A percentile compares a stretch with the other conserved stretches of the same genome.
phyloP scores from a whole-genome alignment of 2,888 invertebrate species.

The Pyrochroa serraticornis region DNA sequence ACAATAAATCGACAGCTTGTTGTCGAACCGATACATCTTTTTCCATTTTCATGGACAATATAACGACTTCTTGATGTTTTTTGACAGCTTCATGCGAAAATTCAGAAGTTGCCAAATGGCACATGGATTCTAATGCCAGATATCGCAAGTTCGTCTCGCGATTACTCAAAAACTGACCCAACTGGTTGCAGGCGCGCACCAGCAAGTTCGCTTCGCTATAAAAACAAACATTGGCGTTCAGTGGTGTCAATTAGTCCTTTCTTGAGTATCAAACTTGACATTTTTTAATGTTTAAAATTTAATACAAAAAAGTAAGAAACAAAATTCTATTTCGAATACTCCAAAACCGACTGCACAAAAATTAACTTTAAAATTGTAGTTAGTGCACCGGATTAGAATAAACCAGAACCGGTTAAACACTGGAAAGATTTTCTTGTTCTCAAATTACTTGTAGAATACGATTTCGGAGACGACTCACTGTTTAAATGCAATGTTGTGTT shows the following conservation, averaged over 20 bases:
- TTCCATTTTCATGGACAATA: constrained; percentile 98
- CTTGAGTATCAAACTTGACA: too few relatives aligned
- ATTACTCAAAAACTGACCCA: constrained; percentile 97
- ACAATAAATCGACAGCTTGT: constrained; percentile 95
- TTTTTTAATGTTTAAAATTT: not conserved
- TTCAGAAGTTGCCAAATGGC: constrained; percentile 97
- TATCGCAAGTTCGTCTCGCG: constrained; percentile 98
- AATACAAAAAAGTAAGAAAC: not conserved
- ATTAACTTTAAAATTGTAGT: too few relatives aligned
- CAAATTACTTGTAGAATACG: too few relatives aligned
- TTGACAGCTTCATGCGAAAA: constrained; percentile 99
- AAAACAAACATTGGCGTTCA: not conserved
- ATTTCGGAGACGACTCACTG: too few relatives aligned
- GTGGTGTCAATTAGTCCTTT: too few relatives aligned
- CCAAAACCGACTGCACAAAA: too few relatives aligned
- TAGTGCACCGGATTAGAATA: too few relatives aligned
- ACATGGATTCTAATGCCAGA: constrained; percentile 98
- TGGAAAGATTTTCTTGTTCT: too few relatives aligned
- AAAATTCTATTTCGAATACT: not conserved
- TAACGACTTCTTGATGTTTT: constrained; percentile 99
- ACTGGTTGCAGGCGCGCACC: constrained; percentile 97
- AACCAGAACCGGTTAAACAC: too few relatives aligned
- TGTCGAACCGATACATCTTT: constrained; percentile 98
- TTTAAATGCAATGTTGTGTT: too few relatives aligned
- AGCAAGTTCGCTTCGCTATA: constrained; percentile 90